Evolutionary conservation across 2,888 invertebrate genomes (phyloP).

Genomic region (Agrochola circellaris): DNA sequence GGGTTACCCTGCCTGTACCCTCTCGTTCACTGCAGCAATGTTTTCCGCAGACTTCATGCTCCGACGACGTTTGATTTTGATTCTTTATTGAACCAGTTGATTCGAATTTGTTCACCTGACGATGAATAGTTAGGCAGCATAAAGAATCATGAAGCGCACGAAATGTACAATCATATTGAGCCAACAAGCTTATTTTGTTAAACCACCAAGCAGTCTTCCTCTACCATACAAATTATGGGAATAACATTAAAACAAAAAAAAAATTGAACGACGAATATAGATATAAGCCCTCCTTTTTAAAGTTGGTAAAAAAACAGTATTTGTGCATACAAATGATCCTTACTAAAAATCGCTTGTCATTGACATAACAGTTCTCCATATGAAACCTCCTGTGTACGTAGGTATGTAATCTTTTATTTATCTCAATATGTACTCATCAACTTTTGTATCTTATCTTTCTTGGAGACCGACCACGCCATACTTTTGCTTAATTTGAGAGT

Average conservation of each 20-base stretch:
- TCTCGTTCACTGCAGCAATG: no score
- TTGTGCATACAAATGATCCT: background rate
- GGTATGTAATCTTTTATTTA: background rate
- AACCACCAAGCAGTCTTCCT: background rate
- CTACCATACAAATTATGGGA: background rate
- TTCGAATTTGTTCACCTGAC: no score
- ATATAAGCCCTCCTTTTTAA: background rate
- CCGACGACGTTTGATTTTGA: no score
- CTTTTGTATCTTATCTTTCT: background rate
- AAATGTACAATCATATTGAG: no score
- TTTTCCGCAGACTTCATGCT: no score
- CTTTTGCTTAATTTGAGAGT: background rate
- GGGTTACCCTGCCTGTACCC: no score
- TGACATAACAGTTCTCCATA: background rate
- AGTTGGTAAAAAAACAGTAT: background rate
- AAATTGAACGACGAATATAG: background rate
- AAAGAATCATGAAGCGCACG: background rate
- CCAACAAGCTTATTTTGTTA: background rate
- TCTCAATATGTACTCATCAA: background rate
- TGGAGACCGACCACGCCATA: background rate
- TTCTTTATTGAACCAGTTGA: no score
- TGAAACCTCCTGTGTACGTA: background rate
- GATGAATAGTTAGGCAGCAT: no score
- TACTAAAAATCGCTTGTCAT: background rate
- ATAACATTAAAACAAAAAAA: background rate